Conservation (phyloP, 2,888 invertebrate species). For the Meteorus cinctellus region DNA sequence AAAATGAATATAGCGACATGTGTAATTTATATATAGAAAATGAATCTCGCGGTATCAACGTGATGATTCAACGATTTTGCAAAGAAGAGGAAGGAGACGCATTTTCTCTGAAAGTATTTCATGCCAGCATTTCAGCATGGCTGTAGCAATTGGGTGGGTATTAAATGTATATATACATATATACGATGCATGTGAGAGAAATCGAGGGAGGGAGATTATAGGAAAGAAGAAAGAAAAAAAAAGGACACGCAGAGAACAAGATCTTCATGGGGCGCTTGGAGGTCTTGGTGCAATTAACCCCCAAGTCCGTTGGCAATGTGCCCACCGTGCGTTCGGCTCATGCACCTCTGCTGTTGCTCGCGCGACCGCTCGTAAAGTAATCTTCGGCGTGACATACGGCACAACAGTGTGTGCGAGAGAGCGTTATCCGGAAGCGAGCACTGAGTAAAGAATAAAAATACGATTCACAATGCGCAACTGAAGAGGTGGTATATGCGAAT, state of each 20-base stretch:
- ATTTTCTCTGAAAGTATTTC: constrained; percentile 8
- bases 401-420: constrained; percentile 14
- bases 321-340: constrained; percentile 41
- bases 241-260: constrained; percentile 10
- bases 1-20: neutral
- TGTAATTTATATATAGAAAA: neutral
- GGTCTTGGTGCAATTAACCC: constrained; percentile 52
- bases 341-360: constrained; percentile 40
- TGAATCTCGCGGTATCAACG: neutral
- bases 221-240: constrained; percentile 13
- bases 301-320: constrained; percentile 50
- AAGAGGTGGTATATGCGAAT: constrained; percentile 3
- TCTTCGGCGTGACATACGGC: constrained; percentile 47
- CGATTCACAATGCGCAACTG: constrained; percentile 4
- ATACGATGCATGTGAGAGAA: neutral
- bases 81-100: neutral
- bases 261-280: constrained; percentile 32
- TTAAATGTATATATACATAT: constrained; percentile 8
- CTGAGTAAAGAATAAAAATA: constrained; percentile 16
- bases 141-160: constrained; percentile 3
- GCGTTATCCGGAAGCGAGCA: constrained; percentile 42
- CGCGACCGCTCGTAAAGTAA: constrained; percentile 50
- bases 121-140: neutral
- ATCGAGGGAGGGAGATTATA: neutral
- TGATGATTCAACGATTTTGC: constrained; percentile 10